Conservation (phyloP, 1,140 invertebrate species). For the Andricus grossulariae region DNA sequence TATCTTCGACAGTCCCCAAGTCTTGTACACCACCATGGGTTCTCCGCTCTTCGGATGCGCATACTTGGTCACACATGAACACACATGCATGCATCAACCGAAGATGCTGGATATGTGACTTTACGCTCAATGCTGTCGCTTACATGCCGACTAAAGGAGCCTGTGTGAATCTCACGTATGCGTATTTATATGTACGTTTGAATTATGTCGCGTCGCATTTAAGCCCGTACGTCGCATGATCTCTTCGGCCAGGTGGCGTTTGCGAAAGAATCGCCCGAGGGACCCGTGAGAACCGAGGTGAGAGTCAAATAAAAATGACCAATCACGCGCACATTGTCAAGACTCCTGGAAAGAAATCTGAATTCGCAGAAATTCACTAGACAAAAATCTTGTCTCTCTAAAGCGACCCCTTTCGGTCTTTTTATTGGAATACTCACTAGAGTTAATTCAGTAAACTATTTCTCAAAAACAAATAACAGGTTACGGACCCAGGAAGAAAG, state of each 20-base stretch:
- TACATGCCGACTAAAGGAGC: neutral
- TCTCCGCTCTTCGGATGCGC: neutral
- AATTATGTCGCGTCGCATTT: constrained; percentile 29
- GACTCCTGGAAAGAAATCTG: constrained; percentile 19
- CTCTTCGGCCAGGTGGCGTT: constrained; percentile 21
- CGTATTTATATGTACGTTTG: constrained; percentile 21
- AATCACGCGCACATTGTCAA: constrained; percentile 21
- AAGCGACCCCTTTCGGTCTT: neutral
- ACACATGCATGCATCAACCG: neutral
- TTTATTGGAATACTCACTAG: neutral
- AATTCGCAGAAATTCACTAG: neutral
- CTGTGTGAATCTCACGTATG: constrained; percentile 1
- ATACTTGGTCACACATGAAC: neutral
- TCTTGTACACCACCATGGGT: neutral
- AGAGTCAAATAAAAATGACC: constrained; percentile 27
- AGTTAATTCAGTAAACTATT: neutral
- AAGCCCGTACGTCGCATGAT: constrained; percentile 23
- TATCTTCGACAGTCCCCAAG: neutral
- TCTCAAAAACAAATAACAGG: neutral
- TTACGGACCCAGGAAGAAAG: neutral
- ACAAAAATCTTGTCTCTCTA: neutral
- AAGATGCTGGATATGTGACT: constrained; percentile 1
- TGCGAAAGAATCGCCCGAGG: constrained; percentile 22
- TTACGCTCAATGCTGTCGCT: constrained; percentile 6
- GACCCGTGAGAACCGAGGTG: constrained; percentile 27